phyloP scores from a whole-genome alignment of 2,113 vertebrate species.

The Maccullochella peelii region DNA sequence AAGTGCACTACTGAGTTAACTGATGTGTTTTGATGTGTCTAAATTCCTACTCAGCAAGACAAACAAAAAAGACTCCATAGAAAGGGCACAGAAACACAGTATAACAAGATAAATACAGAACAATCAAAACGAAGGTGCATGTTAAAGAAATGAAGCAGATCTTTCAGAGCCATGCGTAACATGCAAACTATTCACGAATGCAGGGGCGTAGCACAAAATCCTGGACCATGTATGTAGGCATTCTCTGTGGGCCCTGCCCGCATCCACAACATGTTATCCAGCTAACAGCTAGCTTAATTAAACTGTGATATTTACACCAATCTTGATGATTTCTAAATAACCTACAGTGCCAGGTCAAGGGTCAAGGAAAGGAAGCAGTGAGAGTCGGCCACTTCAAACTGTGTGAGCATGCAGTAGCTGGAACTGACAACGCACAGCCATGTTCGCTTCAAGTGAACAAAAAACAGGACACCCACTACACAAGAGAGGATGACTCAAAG shows the following conservation, averaged over 20 bases:
- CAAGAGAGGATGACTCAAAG: conserved; percentile 27
- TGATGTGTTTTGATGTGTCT: conserved; percentile 4
- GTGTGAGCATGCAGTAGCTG: conserved; percentile 52
- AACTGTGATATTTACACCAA: too few relatives aligned
- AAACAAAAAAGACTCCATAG: background rate
- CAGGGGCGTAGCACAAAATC: too few relatives aligned
- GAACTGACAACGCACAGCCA: conserved; percentile 21
- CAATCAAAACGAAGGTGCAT: conserved; percentile 18
- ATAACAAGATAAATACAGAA: conserved; percentile 13
- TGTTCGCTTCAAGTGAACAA: background rate
- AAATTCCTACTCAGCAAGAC: background rate
- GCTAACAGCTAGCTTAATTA: conserved; percentile 3
- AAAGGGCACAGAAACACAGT: conserved; percentile 6
- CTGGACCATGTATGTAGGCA: too few relatives aligned
- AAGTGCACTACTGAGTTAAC: background rate
- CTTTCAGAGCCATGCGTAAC: conserved; percentile 69
- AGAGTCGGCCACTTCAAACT: background rate
- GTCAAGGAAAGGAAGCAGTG: conserved; percentile 19
- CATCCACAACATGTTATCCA: background rate
- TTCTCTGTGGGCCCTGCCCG: too few relatives aligned
- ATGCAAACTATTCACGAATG: conserved; percentile 57
- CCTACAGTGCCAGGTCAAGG: conserved; percentile 3
- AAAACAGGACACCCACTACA: conserved; percentile 6
- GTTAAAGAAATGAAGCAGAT: conserved; percentile 29
- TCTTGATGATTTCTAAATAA: background rate